Percentiles rank a stretch among this genome's conserved stretches.
Conservation (phyloP, 1,140 invertebrate species). For the Bombus terrestris region DNA sequence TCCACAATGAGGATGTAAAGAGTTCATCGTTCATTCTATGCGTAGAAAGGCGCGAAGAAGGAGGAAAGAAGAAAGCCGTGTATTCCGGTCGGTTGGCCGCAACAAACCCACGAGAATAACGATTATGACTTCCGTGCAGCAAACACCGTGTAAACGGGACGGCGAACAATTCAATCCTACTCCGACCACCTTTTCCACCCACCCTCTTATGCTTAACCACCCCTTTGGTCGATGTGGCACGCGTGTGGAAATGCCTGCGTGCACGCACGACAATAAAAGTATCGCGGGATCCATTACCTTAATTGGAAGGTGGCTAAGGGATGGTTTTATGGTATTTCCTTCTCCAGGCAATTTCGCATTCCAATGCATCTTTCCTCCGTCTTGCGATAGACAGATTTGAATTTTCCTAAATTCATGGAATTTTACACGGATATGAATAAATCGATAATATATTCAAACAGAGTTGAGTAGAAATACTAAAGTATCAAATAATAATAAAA, state of each 20-base stretch:
- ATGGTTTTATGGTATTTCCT: neutral
- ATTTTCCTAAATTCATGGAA: neutral
- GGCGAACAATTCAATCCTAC: slow-evolving; percentile 61
- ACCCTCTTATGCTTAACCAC: slow-evolving; percentile 10
- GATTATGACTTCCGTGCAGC: slow-evolving; percentile 64
- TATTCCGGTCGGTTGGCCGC: slow-evolving; percentile 35
- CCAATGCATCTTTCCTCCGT: neutral
- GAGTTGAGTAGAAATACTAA: too few species aligned
- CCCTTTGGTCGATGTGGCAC: slow-evolving; percentile 31
- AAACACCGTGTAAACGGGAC: slow-evolving; percentile 61
- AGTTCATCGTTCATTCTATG: neutral
- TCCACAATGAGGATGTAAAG: neutral
- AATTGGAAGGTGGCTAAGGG: slow-evolving; percentile 43
- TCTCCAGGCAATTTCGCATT: neutral
- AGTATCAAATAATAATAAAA: too few species aligned
- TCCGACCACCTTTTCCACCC: slow-evolving; percentile 8
- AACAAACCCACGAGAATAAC: slow-evolving; percentile 57
- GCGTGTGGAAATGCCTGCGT: slow-evolving; percentile 41
- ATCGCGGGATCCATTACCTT: slow-evolving; percentile 62
- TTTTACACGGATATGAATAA: too few species aligned
- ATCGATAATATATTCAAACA: too few species aligned
- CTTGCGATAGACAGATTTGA: too few species aligned
- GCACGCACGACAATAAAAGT: slow-evolving; percentile 59
- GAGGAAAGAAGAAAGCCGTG: slow-evolving; percentile 1
- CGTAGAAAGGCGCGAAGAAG: slow-evolving; percentile 1